phyloP scores from a whole-genome alignment of 2,888 invertebrate genomes.

The Margaritifera margaritifera region DNA sequence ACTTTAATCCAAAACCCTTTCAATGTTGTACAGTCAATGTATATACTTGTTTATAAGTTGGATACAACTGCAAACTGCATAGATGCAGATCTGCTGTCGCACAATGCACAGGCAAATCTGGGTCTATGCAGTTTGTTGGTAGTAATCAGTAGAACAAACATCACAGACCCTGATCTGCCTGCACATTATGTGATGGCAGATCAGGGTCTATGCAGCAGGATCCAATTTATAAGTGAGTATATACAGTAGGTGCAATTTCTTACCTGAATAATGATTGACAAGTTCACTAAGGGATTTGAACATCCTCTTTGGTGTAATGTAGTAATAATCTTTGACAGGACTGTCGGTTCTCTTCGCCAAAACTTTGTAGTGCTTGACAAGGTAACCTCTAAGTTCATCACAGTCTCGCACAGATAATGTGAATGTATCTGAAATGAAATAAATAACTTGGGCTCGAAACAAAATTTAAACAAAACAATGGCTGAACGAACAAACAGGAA shows the following conservation, averaged over 20 bases:
- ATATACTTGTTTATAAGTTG: no score
- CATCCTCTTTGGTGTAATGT: slow-evolving; percentile 96
- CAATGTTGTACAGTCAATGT: no score
- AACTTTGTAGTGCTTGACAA: slow-evolving; percentile 67
- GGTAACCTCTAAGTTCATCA: slow-evolving; percentile 62
- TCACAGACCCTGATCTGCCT: no score
- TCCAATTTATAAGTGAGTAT: no score
- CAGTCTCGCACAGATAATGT: slow-evolving; percentile 65
- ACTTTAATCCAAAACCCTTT: no score
- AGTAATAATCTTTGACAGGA: slow-evolving; percentile 76
- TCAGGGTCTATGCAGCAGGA: no score
- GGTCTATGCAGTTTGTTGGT: no score
- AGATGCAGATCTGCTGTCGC: no score
- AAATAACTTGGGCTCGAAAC: not conserved
- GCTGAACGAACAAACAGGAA: not conserved
- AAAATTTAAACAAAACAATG: not conserved
- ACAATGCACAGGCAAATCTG: no score
- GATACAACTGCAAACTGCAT: no score
- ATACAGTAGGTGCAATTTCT: slow-evolving; percentile 8
- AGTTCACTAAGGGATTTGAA: slow-evolving; percentile 81
- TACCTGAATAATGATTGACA: slow-evolving; percentile 63
- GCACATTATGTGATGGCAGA: no score
- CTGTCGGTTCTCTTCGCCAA: slow-evolving; percentile 43
- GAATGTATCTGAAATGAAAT: slow-evolving; percentile 55
- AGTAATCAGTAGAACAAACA: no score